phyloP scores from a whole-genome alignment of 1,140 invertebrate genomes.

The Pogonognathellus flavescens region DNA sequence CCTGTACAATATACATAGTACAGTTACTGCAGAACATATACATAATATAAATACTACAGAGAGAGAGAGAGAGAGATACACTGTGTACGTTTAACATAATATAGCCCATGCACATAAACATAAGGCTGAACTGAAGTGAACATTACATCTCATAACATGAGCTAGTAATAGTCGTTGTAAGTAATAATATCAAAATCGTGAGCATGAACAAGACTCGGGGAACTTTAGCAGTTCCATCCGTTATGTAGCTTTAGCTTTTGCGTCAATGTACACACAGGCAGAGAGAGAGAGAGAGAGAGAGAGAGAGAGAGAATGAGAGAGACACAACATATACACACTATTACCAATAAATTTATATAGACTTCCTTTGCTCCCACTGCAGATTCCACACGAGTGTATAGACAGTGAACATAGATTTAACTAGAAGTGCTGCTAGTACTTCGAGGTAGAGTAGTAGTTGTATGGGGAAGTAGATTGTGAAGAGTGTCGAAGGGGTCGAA shows the following conservation, averaged over 20 bases:
- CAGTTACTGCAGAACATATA: neutral
- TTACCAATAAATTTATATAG: neutral
- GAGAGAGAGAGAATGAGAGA: too few species aligned
- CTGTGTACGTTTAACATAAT: neutral
- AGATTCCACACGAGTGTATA: neutral
- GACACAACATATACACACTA: too few species aligned
- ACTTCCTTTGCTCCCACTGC: neutral
- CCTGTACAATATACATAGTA: neutral
- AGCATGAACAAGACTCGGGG: neutral
- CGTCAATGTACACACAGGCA: neutral
- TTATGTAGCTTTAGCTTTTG: neutral
- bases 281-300: too few species aligned
- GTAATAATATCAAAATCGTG: slow-evolving; percentile 29
- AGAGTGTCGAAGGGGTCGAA: slow-evolving; percentile 15
- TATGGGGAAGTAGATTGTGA: neutral
- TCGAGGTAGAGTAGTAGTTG: too few species aligned
- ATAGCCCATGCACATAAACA: neutral
- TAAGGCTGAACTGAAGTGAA: neutral
- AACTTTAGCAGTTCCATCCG: slow-evolving; percentile 3
- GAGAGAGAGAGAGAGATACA: too few species aligned
- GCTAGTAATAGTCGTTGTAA: neutral
- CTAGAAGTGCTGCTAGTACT: neutral
- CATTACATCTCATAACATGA: neutral
- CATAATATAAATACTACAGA: neutral
- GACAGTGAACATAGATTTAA: slow-evolving; percentile 6